These are phyloP conservation scores for Apolygus lucorum DNA, from an alignment of 1,140 invertebrate genomes.

Conservation along the genomic window DNA sequence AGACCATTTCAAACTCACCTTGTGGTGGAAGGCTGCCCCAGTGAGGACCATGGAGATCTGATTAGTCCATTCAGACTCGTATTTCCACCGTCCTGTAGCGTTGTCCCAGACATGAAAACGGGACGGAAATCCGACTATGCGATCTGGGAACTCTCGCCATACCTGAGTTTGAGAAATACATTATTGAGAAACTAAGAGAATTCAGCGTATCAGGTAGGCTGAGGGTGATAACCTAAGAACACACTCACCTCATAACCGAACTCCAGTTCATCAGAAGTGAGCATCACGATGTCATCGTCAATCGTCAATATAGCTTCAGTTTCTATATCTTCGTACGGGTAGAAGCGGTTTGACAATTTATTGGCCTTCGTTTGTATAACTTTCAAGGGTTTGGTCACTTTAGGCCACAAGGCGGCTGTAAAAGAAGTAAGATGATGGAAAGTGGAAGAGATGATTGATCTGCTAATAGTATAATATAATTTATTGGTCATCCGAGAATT, in stretches of 20 bases:
- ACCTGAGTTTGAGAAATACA: slow-evolving; percentile 48
- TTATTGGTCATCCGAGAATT: too few species aligned
- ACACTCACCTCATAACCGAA: slow-evolving; percentile 65
- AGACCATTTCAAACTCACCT: slow-evolving; percentile 49
- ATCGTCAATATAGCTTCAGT: slow-evolving; percentile 85
- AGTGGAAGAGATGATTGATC: too few species aligned
- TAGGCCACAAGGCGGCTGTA: slow-evolving; percentile 74
- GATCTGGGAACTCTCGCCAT: slow-evolving; percentile 87
- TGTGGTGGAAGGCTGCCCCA: slow-evolving; percentile 88
- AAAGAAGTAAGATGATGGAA: too few species aligned
- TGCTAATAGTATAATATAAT: too few species aligned
- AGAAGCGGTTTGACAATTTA: slow-evolving; percentile 88
- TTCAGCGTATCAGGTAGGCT: neutral
- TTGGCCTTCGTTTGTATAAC: slow-evolving; percentile 86
- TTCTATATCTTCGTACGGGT: slow-evolving; percentile 85
- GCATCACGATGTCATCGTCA: slow-evolving; percentile 90
- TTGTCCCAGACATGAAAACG: slow-evolving; percentile 86
- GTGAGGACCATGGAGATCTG: slow-evolving; percentile 88
- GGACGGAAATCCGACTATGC: slow-evolving; percentile 86
- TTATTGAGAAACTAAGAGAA: neutral
- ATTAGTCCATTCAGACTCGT: slow-evolving; percentile 92
- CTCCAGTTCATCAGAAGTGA: slow-evolving; percentile 85
- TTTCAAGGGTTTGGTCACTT: slow-evolving; percentile 78
- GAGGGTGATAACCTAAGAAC: neutral
- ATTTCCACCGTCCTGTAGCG: slow-evolving; percentile 69